Evolutionary conservation across 2,888 invertebrate species (phyloP), one percentile per base, ranked within the genome.

Genomic region (Phengaris alcon): DNA sequence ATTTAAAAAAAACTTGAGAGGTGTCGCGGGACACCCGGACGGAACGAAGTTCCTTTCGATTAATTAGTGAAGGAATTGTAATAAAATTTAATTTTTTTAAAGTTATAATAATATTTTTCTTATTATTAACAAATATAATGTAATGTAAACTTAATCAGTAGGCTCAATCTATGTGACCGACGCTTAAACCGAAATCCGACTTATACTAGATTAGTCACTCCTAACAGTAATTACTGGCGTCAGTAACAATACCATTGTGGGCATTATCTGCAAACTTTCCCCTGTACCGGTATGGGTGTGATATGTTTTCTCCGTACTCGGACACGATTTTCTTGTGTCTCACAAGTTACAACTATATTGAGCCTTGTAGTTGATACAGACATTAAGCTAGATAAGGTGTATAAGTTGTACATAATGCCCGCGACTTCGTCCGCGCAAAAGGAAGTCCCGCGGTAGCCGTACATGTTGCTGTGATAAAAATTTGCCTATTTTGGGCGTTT

Each of bases 161-260:
- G n/a, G n/a, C n/a, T n/a, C n/a, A n/a, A n/a, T n/a, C n/a, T n/a
- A 59, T 22, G 22, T 22, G 22, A 9, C 9, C 59, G 59, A 22
- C 22, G 59, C 22, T 59, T 59, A 15, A 15, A 59, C 22, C 57
- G 22, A 15, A 59, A 64, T 64, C 64, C 6, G 35, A 35, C 35
- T 52, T 12, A 52, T 52, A 44, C 22, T 0, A 22, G 15, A 35
- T 44, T 44, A 64, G 64, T 13, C 64, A 44, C 55, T 57, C n/a
- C 3, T 57, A 57, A n/a, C n/a, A n/a, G n/a, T 55, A 22, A 6
- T 44, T 2, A 64, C 59, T 59, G 59, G 22, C 22, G 10, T 9
- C 59, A 68, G 35, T 54, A 75, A 75, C 75, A 75, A 75, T 75
- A 9, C n/a, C 51, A 75, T 75, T 75, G 75, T 75, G 75, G 55